Conservation (phyloP, 2,888 invertebrate species). For the Isoperla grammatica region DNA sequence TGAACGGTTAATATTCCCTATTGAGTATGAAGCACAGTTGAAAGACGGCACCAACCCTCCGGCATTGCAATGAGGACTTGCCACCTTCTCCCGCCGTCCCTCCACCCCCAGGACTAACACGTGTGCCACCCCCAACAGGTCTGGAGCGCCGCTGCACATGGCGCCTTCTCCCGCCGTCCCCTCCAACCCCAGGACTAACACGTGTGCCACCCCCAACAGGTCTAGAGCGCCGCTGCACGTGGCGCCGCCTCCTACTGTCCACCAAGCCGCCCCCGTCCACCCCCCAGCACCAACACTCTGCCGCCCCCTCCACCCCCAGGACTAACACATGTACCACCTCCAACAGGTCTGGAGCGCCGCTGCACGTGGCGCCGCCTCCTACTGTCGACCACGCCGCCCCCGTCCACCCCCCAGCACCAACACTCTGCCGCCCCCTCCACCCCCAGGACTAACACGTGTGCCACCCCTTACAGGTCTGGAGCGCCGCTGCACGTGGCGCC, state of each 20-base stretch:
- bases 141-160: constrained; percentile 70
- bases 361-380: constrained; percentile 72
- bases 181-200: not conserved
- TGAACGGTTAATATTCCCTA: too few relatives aligned
- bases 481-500: constrained; percentile 72
- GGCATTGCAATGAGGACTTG: too few relatives aligned
- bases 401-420: not conserved
- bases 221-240: constrained; percentile 56
- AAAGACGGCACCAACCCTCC: not conserved
- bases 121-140: constrained; percentile 10
- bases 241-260: constrained; percentile 43
- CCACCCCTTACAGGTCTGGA: constrained; percentile 42
- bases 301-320: not conserved
- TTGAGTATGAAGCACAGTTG: too few relatives aligned
- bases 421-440: not conserved
- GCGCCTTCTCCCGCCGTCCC: constrained; percentile 51
- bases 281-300: not conserved
- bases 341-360: constrained; percentile 51
- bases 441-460: not conserved
- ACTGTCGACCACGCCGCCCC: constrained; percentile 35
- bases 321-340: not conserved
- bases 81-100: too few relatives aligned
- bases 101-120: not conserved
- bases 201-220: constrained; percentile 11
- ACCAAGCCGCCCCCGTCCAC: constrained; percentile 30